Evolutionary conservation across 2,113 vertebrate species (phyloP).

Genomic region (Petrocephalus zakoni): DNA sequence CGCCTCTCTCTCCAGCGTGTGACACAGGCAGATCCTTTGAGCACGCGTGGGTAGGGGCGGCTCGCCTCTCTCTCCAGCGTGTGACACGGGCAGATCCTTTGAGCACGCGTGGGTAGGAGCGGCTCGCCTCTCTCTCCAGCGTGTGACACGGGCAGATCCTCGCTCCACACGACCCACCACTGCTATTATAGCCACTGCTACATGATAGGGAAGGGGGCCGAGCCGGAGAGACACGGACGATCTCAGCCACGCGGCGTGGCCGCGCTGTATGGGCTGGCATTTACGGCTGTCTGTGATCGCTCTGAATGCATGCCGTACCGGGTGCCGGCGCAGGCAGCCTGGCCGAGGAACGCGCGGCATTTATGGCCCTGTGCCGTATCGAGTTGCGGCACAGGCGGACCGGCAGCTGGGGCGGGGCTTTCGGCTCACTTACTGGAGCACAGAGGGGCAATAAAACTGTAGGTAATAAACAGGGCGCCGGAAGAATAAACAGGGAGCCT

Average conservation of each 20-base stretch:
- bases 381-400: neutral
- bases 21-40: neutral
- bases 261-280: neutral
- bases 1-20: neutral
- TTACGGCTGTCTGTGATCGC: no score
- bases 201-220: neutral
- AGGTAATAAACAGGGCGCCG: neutral
- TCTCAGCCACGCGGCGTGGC: neutral
- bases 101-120: neutral
- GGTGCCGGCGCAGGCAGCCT: no score
- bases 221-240: neutral
- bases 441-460: neutral
- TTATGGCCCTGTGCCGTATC: neutral
- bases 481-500: constrained; percentile 1
- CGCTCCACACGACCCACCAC: neutral
- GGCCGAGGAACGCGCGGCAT: neutral
- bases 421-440: neutral
- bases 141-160: neutral
- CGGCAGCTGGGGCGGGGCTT: neutral
- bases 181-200: neutral
- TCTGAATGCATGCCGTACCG: no score
- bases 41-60: no score
- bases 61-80: no score
- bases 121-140: neutral
- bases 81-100: no score